Percentiles rank a stretch among this genome's conserved stretches.
These are phyloP conservation scores for Bos javanicus DNA, from an alignment of 2,113 vertebrate species.

Conservation along the genomic window DNA sequence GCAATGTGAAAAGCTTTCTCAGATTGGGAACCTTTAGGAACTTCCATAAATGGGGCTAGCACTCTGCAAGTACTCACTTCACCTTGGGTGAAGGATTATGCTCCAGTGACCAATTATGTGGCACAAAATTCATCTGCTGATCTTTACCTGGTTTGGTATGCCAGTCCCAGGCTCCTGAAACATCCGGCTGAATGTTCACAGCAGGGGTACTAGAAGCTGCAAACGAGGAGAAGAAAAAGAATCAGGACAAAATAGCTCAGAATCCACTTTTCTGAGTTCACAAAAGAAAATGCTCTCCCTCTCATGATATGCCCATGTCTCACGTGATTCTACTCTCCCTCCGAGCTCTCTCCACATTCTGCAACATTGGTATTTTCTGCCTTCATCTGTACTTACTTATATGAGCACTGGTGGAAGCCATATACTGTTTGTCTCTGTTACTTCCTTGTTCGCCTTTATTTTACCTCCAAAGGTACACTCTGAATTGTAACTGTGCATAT, in stretches of 20 bases:
- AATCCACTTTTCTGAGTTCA: background rate
- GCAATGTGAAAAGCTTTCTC: background rate
- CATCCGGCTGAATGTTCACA: slow-evolving; percentile 93
- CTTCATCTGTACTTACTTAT: background rate
- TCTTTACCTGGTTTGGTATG: slow-evolving; percentile 84
- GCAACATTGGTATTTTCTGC: background rate
- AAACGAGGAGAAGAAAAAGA: slow-evolving; percentile 30
- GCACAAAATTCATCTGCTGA: background rate
- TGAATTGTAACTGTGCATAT: background rate
- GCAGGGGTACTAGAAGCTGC: slow-evolving; percentile 87
- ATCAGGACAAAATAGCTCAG: background rate
- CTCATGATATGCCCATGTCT: too few species aligned
- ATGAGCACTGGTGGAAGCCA: background rate
- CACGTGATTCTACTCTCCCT: background rate
- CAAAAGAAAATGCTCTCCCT: background rate
- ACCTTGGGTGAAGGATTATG: background rate
- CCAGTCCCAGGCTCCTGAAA: slow-evolving; percentile 94
- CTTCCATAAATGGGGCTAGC: background rate
- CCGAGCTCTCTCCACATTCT: background rate
- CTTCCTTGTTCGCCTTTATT: background rate
- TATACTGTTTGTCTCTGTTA: background rate
- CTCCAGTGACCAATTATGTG: background rate
- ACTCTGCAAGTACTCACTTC: background rate
- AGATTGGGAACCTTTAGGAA: background rate
- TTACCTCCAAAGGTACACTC: background rate